These are phyloP conservation scores for Tympanuchus pallidicinctus DNA, from an alignment of 2,113 vertebrate species.

Conservation along the genomic window DNA sequence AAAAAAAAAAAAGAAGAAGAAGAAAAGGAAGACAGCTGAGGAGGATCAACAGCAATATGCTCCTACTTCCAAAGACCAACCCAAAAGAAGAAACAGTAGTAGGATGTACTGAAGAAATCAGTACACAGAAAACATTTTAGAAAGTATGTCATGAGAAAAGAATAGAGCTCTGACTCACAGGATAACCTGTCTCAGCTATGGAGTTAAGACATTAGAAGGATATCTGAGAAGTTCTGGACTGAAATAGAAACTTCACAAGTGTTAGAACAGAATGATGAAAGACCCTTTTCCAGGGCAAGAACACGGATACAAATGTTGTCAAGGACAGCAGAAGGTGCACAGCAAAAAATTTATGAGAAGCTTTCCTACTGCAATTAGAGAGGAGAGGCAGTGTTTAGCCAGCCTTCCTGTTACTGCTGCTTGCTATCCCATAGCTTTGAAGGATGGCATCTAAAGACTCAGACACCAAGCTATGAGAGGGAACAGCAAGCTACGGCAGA, in stretches of 20 bases:
- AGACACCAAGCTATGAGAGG: not conserved
- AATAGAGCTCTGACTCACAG: not conserved
- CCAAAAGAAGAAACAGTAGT: not conserved
- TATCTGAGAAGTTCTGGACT: slow-evolving; percentile 18
- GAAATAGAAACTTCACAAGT: slow-evolving; percentile 33
- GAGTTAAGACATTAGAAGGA: slow-evolving; percentile 35
- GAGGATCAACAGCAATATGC: not conserved
- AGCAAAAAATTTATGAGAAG: not conserved
- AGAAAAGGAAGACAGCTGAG: not conserved
- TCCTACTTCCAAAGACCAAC: not conserved
- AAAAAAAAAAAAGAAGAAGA: not conserved
- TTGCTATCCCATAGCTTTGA: not conserved
- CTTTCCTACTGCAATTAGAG: not conserved
- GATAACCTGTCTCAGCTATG: slow-evolving; percentile 33
- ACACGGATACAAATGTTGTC: not conserved
- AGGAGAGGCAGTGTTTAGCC: not conserved
- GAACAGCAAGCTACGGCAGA: no score
- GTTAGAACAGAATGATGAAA: slow-evolving; percentile 15
- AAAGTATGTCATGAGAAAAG: slow-evolving; percentile 15
- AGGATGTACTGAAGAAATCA: not conserved
- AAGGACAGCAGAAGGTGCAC: not conserved
- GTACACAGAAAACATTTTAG: not conserved
- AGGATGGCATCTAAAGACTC: not conserved
- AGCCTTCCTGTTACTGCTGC: not conserved
- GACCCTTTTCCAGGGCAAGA: slow-evolving; percentile 5